Evolutionary conservation across 2,113 vertebrate genomes (phyloP), one percentile per base, ranked within the genome.

Genomic region (Chiloscyllium plagiosum): DNA sequence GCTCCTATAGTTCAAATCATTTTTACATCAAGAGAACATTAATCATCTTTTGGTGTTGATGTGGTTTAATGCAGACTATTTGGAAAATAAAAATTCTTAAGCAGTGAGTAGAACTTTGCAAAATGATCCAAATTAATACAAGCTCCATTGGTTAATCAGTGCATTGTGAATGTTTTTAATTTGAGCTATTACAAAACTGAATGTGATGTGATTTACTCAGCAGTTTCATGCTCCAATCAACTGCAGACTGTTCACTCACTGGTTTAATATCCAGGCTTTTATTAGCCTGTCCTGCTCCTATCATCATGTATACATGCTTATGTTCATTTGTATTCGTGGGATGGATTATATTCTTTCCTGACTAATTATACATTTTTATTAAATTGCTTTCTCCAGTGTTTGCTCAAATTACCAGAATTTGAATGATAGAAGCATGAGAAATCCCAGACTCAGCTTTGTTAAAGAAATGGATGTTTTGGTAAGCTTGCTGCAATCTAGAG

Each of bases 1-100:
- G 95, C 29, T 96, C n/a, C 76, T 95, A 24, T 80, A 96, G 17
- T 65, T 50, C 47, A 87, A 87, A 50, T 47, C 83, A 87, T 24
- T 50, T 87, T 66, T 5, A 19, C 19, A 42, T 66, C 17, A 65
- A 33, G 37, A 69, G 66, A 69, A 94, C 92, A 68, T 47, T 24
- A 42, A 68, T 69, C 20, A 70, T 33, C 13, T 15, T 80, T 13
- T 76, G 17, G 5, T 42, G 24, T 87, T 22, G 50, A 50, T 19
- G 29, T 29, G 2, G 8, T 12, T 61, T 3, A 61, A 6, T 61
- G 6, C 26, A 52, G 29, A 12, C 0, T 26, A 52, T 89, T 89
- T 89, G 24, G 56, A 10, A 52, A 87, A 26, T 12, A 26, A 89
- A 89, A 24, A 0, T 33, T 56, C 42, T 87, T 87, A 47, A 87